Evolutionary conservation across 1,140 invertebrate genomes (phyloP).

Genomic region (Drosophila auraria): DNA sequence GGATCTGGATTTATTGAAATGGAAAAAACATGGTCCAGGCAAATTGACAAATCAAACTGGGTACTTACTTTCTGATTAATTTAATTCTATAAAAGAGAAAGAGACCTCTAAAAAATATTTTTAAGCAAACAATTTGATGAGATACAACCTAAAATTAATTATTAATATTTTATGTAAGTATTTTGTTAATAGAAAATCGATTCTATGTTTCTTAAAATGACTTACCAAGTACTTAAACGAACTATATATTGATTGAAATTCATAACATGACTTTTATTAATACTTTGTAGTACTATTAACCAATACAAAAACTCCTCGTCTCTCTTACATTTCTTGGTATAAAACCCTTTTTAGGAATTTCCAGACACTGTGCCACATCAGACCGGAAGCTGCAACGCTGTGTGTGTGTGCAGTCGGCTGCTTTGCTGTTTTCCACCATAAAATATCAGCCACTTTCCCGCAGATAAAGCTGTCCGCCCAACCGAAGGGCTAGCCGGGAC

Average conservation of each 20-base stretch:
- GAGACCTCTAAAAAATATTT: not conserved
- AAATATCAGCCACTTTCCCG: constrained; percentile 76
- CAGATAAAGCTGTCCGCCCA: constrained; percentile 74
- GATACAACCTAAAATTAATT: no score
- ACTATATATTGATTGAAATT: no score
- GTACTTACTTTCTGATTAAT: not conserved
- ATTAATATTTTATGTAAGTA: no score
- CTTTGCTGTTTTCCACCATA: constrained; percentile 50
- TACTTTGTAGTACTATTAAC: not conserved
- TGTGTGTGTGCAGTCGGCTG: constrained; percentile 45
- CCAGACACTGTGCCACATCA: constrained; percentile 14
- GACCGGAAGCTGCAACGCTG: constrained; percentile 14
- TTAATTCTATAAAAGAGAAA: not conserved
- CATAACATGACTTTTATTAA: no score
- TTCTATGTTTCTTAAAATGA: no score
- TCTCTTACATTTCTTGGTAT: no score
- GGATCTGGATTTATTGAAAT: not conserved
- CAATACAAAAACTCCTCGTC: not conserved
- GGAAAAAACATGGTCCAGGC: not conserved
- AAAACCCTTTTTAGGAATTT: not conserved
- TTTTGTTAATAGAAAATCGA: no score
- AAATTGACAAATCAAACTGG: not conserved
- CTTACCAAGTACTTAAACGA: no score
- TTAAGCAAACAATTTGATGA: no score
- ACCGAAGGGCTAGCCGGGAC: constrained; percentile 19